Evolutionary conservation across 2,888 invertebrate genomes (phyloP).

Genomic region (Nezara viridula): DNA sequence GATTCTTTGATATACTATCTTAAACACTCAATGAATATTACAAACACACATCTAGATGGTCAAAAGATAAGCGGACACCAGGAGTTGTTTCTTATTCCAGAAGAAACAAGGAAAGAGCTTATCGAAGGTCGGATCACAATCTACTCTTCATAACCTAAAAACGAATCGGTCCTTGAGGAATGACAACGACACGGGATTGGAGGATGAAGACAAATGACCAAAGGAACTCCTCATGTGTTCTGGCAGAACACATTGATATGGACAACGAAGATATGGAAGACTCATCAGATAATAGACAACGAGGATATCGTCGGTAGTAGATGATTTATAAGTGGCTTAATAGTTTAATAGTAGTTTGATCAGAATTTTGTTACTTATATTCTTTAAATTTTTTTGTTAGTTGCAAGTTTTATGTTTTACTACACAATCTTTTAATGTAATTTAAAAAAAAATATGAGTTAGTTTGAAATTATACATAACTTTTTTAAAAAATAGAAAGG

Average conservation of each 20-base stretch:
- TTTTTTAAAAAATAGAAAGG: too few species aligned
- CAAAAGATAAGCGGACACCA: not conserved
- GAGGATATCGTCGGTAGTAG: not conserved
- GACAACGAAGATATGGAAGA: too few species aligned
- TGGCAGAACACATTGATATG: not conserved
- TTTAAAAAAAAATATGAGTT: too few species aligned
- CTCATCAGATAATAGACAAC: too few species aligned
- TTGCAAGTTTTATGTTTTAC: too few species aligned
- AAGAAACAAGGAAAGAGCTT: not conserved
- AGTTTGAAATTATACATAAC: too few species aligned
- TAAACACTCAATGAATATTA: not conserved
- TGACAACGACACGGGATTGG: not conserved
- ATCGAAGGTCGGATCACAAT: not conserved
- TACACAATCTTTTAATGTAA: too few species aligned
- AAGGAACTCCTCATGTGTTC: not conserved
- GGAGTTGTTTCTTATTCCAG: not conserved
- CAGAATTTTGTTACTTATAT: too few species aligned
- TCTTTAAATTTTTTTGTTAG: too few species aligned
- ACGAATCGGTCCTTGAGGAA: not conserved
- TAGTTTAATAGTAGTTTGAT: not conserved
- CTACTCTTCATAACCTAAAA: not conserved
- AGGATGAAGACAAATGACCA: slow-evolving; percentile 3
- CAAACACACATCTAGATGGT: not conserved
- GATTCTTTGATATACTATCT: not conserved
- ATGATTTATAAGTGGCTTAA: not conserved